Conservation (phyloP, 2,113 vertebrate species). For the Chloropsis cyanopogon region DNA sequence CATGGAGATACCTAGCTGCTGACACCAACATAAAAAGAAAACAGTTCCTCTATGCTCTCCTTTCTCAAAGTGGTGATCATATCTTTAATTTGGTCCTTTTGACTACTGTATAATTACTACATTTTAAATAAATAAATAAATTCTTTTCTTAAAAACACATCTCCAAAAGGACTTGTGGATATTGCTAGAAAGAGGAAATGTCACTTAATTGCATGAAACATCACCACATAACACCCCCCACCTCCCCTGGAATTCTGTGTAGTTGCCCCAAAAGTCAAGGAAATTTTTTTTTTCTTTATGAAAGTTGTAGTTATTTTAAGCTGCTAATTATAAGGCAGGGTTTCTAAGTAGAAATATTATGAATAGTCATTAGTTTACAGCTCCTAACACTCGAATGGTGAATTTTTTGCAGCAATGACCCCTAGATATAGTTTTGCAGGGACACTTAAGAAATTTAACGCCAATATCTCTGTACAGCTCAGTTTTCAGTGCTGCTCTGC, state of each 20-base stretch:
- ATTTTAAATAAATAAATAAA: background rate
- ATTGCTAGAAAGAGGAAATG: background rate
- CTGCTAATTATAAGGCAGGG: background rate
- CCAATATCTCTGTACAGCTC: accelerated
- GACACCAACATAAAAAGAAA: background rate
- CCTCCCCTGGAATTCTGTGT: background rate
- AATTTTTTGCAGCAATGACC: background rate
- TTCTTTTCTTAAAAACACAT: accelerated
- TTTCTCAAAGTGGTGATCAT: background rate
- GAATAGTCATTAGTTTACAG: background rate
- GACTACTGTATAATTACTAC: background rate
- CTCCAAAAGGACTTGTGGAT: background rate
- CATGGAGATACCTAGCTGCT: background rate
- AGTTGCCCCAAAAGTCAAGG: background rate
- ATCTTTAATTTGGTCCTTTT: background rate
- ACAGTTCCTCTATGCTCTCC: background rate
- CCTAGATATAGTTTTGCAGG: background rate
- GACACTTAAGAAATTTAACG: background rate
- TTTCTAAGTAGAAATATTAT: background rate
- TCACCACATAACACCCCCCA: background rate
- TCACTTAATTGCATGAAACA: background rate
- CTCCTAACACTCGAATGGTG: background rate
- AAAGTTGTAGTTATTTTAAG: background rate
- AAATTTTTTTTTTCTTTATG: background rate
- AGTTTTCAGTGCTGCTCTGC: background rate